phyloP scores from a whole-genome alignment of 2,888 invertebrate genomes.

The Mythimna albipuncta region DNA sequence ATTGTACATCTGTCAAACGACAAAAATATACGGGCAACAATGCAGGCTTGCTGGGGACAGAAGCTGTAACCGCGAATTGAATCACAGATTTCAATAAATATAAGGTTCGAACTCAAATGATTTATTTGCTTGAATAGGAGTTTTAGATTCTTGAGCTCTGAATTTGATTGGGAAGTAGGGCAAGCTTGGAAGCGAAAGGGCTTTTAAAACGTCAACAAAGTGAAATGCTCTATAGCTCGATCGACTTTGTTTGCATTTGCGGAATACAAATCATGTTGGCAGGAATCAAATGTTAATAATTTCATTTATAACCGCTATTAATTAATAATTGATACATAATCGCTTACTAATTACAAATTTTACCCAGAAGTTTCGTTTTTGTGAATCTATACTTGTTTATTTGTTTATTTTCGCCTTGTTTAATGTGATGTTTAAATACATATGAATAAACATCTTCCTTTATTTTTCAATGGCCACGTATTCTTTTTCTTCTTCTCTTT shows the following conservation, averaged over 20 bases:
- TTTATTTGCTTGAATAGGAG: slow-evolving; percentile 44
- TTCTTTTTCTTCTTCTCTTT: too few species aligned
- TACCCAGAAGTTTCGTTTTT: neutral
- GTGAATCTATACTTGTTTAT: neutral
- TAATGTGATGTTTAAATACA: neutral
- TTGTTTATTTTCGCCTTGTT: neutral
- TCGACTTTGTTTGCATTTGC: slow-evolving; percentile 38
- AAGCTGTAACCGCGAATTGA: slow-evolving; percentile 43
- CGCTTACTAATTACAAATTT: neutral
- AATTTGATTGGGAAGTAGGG: slow-evolving; percentile 34
- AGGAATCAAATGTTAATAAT: slow-evolving; percentile 40
- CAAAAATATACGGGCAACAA: slow-evolving; percentile 68
- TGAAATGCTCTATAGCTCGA: slow-evolving; percentile 25
- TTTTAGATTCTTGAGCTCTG: slow-evolving; percentile 36
- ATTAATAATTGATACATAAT: neutral
- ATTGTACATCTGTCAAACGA: slow-evolving; percentile 82
- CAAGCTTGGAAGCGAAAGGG: slow-evolving; percentile 10
- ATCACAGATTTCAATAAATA: slow-evolving; percentile 53
- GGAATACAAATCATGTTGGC: slow-evolving; percentile 30
- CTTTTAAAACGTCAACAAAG: slow-evolving; percentile 37
- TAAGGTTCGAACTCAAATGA: slow-evolving; percentile 57
- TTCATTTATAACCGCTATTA: neutral
- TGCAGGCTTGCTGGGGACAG: slow-evolving; percentile 57
- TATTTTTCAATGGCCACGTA: too few species aligned
- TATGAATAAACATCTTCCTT: neutral